A percentile compares a stretch with the other conserved stretches of the same genome.
phyloP scores from a whole-genome alignment of 2,113 vertebrate species.

The Gymnogyps californianus region DNA sequence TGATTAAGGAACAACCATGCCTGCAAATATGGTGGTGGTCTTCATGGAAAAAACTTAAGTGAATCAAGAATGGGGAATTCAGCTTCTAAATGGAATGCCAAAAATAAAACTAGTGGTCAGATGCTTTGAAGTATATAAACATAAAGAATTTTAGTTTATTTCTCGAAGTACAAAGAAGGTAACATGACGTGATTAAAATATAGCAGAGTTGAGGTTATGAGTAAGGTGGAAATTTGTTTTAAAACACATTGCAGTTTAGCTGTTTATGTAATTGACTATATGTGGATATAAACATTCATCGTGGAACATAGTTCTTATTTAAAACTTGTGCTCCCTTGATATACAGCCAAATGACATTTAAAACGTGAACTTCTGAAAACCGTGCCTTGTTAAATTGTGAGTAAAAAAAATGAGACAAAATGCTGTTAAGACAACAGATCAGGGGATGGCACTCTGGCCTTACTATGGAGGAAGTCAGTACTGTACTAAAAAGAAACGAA shows the following conservation, averaged over 20 bases:
- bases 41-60: neutral
- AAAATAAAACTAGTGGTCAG: neutral
- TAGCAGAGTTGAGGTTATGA: neutral
- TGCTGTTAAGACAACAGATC: neutral
- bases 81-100: neutral
- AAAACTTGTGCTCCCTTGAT: neutral
- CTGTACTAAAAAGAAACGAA: neutral
- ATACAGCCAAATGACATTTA: neutral
- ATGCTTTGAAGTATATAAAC: neutral
- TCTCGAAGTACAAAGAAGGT: neutral
- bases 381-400: neutral
- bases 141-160: neutral
- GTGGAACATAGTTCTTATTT: neutral
- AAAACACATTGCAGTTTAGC: neutral
- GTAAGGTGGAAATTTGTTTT: neutral
- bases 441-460: neutral
- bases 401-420: neutral
- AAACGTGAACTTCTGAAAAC: neutral
- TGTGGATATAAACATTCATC: neutral
- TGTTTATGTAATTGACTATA: neutral
- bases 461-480: neutral
- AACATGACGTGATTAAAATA: neutral
- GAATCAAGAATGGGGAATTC: neutral
- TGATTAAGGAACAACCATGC: neutral
- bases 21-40: neutral